Conservation (phyloP, 2,797 vertebrate genomes). For the Silurus lanzhouensis region DNA sequence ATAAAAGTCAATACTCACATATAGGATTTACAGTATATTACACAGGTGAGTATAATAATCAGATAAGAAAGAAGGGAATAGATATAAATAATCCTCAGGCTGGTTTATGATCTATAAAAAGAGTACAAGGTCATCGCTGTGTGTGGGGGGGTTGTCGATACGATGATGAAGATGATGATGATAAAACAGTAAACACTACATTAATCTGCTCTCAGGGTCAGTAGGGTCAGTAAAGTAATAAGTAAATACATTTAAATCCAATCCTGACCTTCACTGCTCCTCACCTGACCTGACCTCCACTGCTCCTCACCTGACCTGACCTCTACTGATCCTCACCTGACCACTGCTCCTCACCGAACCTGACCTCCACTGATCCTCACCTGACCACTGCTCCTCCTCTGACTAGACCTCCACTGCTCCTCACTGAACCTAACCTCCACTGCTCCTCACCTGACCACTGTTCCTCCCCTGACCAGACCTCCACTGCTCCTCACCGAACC, state of each 20-base stretch:
- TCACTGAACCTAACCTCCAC: conserved; percentile 6
- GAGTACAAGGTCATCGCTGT: neutral
- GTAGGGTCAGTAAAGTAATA: neutral
- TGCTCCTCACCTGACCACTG: too few relatives aligned
- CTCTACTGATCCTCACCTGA: too few relatives aligned
- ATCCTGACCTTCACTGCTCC: neutral
- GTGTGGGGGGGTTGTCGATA: neutral
- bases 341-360: too few relatives aligned
- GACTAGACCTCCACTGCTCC: neutral
- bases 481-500: too few relatives aligned
- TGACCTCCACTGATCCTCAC: too few relatives aligned
- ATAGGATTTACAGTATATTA: neutral
- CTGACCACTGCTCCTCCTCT: too few relatives aligned
- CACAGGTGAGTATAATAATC: neutral
- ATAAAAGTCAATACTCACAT: neutral
- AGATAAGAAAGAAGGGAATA: neutral
- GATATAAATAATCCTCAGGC: conserved; percentile 20
- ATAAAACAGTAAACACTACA: neutral
- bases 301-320: too few relatives aligned
- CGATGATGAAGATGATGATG: neutral
- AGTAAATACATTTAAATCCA: conserved; percentile 25
- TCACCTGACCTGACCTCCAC: conserved; percentile 15
- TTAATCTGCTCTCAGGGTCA: neutral
- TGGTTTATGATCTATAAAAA: conserved; percentile 19
- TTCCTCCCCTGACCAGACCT: too few relatives aligned